These are phyloP conservation scores for Zaprionus bogoriensis DNA, from an alignment of 2,888 invertebrate species.

Conservation along the genomic window DNA sequence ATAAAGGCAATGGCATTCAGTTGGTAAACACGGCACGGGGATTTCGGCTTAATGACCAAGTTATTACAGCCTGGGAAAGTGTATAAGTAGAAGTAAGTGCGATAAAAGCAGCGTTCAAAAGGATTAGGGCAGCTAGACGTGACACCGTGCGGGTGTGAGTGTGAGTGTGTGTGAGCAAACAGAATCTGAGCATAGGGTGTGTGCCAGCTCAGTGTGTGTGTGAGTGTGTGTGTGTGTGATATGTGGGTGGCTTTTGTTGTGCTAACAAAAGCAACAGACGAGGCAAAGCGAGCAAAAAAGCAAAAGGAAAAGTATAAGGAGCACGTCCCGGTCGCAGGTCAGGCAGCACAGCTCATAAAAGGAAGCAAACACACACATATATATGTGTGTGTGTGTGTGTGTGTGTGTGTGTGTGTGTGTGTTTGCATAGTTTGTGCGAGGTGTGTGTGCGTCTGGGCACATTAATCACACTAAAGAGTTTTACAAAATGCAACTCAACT, in stretches of 20 bases:
- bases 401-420: slow-evolving; percentile 35
- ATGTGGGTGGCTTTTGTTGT: slow-evolving; percentile 73
- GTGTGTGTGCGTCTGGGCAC: slow-evolving; percentile 49
- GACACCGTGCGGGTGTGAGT: slow-evolving; percentile 2
- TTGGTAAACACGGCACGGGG: slow-evolving; percentile 9
- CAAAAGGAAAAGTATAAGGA: slow-evolving; percentile 77
- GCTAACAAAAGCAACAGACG: slow-evolving; percentile 67
- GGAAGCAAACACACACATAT: slow-evolving; percentile 54
- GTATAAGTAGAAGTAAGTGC: slow-evolving; percentile 61
- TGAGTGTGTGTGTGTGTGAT: slow-evolving; percentile 20
- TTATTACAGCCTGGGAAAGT: slow-evolving; percentile 34
- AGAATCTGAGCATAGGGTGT: slow-evolving; percentile 34
- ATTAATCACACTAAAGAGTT: slow-evolving; percentile 78
- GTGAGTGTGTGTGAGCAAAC: slow-evolving; percentile 26
- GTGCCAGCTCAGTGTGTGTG: slow-evolving; percentile 9
- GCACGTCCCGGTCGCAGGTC: slow-evolving; percentile 71
- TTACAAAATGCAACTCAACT: slow-evolving; percentile 71
- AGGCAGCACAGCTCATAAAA: slow-evolving; percentile 74
- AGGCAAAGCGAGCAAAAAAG: slow-evolving; percentile 22
- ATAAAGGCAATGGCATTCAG: slow-evolving; percentile 2
- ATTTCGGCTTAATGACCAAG: slow-evolving; percentile 44
- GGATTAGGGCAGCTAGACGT: slow-evolving; percentile 56
- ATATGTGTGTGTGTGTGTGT: slow-evolving; percentile 11
- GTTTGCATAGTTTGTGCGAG: slow-evolving; percentile 47
- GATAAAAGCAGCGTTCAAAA: slow-evolving; percentile 75